phyloP scores from a whole-genome alignment of 2,113 vertebrate species.

The Vidua chalybeata region DNA sequence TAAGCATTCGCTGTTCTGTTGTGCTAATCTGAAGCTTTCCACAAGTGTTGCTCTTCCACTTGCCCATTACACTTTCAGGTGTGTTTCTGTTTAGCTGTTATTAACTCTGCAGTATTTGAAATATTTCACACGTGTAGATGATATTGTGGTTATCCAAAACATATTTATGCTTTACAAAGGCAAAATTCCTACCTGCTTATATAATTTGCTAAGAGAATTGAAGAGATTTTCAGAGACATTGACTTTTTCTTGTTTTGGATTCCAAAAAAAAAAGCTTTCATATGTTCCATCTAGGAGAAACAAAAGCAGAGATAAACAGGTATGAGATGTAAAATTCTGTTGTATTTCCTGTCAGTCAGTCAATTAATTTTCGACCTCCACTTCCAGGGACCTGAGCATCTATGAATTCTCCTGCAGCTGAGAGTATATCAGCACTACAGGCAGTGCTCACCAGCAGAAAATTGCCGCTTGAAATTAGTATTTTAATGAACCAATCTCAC shows the following conservation, averaged over 20 bases:
- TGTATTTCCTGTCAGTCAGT: neutral
- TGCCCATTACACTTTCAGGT: neutral
- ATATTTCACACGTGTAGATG: neutral
- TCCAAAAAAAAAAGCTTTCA: neutral
- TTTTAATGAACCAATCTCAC: constrained; percentile 74
- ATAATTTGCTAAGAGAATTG: neutral
- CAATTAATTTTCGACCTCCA: neutral
- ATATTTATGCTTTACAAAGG: neutral
- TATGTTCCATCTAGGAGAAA: neutral
- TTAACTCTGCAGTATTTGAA: neutral
- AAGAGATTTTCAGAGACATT: neutral
- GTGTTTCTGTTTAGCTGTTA: neutral
- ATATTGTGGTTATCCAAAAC: neutral
- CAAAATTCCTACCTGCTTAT: neutral
- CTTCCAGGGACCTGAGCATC: constrained; percentile 47
- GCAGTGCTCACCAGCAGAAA: constrained; percentile 68
- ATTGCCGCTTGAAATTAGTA: constrained; percentile 75
- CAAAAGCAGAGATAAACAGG: neutral
- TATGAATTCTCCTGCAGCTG: constrained; percentile 47
- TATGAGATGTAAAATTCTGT: neutral
- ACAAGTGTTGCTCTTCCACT: neutral
- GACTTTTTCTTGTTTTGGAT: neutral
- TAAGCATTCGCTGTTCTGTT: neutral
- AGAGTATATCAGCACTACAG: neutral
- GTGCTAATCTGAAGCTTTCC: neutral